Evolutionary conservation across 2,888 invertebrate genomes (phyloP).

Genomic region (Gisinianus flammeolus): DNA sequence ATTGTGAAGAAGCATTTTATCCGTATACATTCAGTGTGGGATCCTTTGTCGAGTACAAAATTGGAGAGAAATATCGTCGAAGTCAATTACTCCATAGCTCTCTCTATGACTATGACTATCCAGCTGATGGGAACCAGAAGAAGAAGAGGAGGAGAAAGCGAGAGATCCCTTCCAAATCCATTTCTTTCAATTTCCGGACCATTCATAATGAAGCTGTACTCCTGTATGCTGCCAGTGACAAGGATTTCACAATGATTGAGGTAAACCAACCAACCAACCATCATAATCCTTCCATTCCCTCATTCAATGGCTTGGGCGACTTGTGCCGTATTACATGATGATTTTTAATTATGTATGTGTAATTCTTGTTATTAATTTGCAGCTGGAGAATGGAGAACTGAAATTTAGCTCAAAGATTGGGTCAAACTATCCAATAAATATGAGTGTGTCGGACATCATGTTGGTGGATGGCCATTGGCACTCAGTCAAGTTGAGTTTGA

Average conservation of each 20-base stretch:
- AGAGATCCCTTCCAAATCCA: conserved; percentile 70
- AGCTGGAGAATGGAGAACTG: conserved; percentile 75
- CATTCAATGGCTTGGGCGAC: background rate
- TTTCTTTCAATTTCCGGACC: conserved; percentile 83
- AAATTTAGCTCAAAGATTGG: conserved; percentile 81
- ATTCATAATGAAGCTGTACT: conserved; percentile 77
- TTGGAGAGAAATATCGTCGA: conserved; percentile 80
- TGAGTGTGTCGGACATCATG: conserved; percentile 69
- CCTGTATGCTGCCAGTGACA: conserved; percentile 85
- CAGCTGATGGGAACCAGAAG: conserved; percentile 67
- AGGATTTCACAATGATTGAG: conserved; percentile 84
- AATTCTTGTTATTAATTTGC: conserved; percentile 46
- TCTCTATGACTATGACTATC: background rate
- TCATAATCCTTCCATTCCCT: conserved; percentile 30
- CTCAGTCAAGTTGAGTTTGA: conserved; percentile 77
- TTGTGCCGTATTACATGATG: background rate
- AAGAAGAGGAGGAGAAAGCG: conserved; percentile 71
- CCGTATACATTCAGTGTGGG: conserved; percentile 80
- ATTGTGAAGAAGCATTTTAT: conserved; percentile 78
- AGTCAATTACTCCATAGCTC: conserved; percentile 80
- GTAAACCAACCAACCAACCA: too few relatives aligned
- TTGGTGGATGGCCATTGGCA: conserved; percentile 88
- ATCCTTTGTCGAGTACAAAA: conserved; percentile 76
- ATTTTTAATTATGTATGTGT: background rate
- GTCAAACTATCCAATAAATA: conserved; percentile 73